phyloP scores from a whole-genome alignment of 1,140 invertebrate species.

The Spodoptera frugiperda region DNA sequence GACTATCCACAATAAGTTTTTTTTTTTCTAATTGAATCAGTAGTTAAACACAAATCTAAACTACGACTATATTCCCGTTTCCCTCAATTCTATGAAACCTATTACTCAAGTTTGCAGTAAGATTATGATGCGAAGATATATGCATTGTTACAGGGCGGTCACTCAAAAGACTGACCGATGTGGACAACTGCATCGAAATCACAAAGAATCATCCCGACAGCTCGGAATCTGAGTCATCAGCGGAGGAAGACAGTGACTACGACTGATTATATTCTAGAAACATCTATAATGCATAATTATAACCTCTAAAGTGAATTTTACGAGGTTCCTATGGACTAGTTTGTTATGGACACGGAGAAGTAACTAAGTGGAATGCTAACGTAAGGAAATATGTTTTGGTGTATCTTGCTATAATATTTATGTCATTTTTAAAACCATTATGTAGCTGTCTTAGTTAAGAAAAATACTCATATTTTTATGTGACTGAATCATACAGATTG shows the following conservation, averaged over 20 bases:
- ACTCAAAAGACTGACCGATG: constrained; percentile 81
- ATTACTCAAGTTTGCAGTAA: too few species aligned
- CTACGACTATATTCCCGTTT: too few species aligned
- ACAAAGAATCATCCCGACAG: constrained; percentile 84
- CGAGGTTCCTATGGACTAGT: background rate
- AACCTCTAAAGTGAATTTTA: constrained; percentile 3
- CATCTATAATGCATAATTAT: constrained; percentile 23
- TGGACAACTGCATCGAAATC: constrained; percentile 85
- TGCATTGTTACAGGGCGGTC: constrained; percentile 73
- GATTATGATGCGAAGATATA: background rate
- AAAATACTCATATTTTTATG: too few species aligned
- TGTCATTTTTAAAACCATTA: too few species aligned
- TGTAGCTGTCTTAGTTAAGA: too few species aligned
- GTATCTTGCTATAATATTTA: too few species aligned
- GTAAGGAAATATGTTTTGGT: too few species aligned
- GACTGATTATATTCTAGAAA: constrained; percentile 68
- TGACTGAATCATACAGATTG: too few species aligned
- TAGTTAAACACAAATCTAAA: too few species aligned
- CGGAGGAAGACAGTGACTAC: constrained; percentile 79
- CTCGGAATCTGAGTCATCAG: constrained; percentile 80
- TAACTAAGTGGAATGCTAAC: constrained; percentile 19
- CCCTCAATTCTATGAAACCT: too few species aligned
- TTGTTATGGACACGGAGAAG: constrained; percentile 11
- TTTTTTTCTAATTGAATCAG: too few species aligned
- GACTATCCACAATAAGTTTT: too few species aligned